A percentile compares a stretch with the other conserved stretches of the same genome.
These are phyloP conservation scores for Strigamia transsilvanica DNA, from an alignment of 2,888 invertebrate genomes.

Conservation along the genomic window DNA sequence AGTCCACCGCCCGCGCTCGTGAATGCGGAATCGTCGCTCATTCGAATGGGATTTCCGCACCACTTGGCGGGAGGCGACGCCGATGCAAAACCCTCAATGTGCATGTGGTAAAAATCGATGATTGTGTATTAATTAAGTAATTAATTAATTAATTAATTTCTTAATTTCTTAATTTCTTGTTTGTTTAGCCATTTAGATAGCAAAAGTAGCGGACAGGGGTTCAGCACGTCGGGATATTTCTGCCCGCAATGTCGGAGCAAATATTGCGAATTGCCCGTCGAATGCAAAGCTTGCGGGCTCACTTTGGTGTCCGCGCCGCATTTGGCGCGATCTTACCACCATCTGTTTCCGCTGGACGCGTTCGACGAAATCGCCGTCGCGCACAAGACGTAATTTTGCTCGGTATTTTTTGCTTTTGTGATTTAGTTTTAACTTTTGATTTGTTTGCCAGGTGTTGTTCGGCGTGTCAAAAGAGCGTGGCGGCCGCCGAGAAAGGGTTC, in stretches of 20 bases:
- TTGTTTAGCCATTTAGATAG: conserved; percentile 77
- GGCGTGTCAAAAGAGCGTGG: conserved; percentile 59
- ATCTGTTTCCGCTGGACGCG: conserved; percentile 89
- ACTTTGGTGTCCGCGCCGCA: conserved; percentile 98
- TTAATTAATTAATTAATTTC: too few species aligned
- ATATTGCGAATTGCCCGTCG: conserved; percentile 97
- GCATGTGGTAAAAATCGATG: conserved; percentile 79
- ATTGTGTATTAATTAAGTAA: too few species aligned
- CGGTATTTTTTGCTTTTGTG: background rate
- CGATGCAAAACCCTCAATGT: conserved; percentile 78
- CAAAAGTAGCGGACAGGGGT: conserved; percentile 59
- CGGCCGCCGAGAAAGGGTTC: conserved; percentile 66
- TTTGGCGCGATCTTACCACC: conserved; percentile 95
- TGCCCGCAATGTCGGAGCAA: conserved; percentile 90
- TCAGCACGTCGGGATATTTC: conserved; percentile 65
- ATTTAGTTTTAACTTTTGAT: conserved; percentile 69
- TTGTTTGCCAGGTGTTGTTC: conserved; percentile 57
- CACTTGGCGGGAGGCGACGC: conserved; percentile 70
- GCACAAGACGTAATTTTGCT: background rate
- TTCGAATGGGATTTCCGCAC: conserved; percentile 96
- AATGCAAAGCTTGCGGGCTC: conserved; percentile 92
- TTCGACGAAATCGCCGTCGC: conserved; percentile 74
- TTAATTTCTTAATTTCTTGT: conserved; percentile 28
- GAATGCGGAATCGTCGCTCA: conserved; percentile 77
- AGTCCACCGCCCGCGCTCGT: conserved; percentile 63